Conservation (phyloP, 2,888 invertebrate species). For the Phaedon cochleariae region DNA sequence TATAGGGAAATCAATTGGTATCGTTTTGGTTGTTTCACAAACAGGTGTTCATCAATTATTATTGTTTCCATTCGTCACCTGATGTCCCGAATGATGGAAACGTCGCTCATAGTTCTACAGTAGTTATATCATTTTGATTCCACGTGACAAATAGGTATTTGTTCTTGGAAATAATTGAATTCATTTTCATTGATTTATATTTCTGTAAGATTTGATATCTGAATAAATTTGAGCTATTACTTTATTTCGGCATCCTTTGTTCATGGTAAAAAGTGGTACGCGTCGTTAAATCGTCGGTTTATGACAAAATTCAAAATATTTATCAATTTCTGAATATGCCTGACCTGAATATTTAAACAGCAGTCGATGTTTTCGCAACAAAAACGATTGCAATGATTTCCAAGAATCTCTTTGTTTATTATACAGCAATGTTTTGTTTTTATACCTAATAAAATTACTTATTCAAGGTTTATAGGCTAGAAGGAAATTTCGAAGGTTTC, state of each 20-base stretch:
- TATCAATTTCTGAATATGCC: slow-evolving; percentile 13
- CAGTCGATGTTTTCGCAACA: slow-evolving; percentile 22
- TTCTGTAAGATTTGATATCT: too few species aligned
- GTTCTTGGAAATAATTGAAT: too few species aligned
- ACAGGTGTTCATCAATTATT: slow-evolving; percentile 44
- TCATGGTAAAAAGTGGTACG: not conserved
- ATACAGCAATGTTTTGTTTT: slow-evolving; percentile 15
- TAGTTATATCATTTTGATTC: too few species aligned
- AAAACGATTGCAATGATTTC: slow-evolving; percentile 25
- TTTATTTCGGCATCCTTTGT: not conserved
- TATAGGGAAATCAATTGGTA: slow-evolving; percentile 38
- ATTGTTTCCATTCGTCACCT: slow-evolving; percentile 33
- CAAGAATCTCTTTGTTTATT: slow-evolving; percentile 26
- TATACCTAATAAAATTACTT: slow-evolving; percentile 17
- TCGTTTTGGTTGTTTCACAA: slow-evolving; percentile 35
- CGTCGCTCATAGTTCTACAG: too few species aligned
- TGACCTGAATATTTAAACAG: slow-evolving; percentile 25
- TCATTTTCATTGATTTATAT: too few species aligned
- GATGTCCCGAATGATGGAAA: too few species aligned
- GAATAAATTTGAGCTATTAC: not conserved
- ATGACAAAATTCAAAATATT: slow-evolving; percentile 13
- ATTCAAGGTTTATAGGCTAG: slow-evolving; percentile 16
- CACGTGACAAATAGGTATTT: too few species aligned
- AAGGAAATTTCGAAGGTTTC: too few species aligned
- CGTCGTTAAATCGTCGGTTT: not conserved